Base-by-base conservation (phyloP, 2,113 vertebrate species). In the Pseudorhombus dupliciocellatus region DNA sequence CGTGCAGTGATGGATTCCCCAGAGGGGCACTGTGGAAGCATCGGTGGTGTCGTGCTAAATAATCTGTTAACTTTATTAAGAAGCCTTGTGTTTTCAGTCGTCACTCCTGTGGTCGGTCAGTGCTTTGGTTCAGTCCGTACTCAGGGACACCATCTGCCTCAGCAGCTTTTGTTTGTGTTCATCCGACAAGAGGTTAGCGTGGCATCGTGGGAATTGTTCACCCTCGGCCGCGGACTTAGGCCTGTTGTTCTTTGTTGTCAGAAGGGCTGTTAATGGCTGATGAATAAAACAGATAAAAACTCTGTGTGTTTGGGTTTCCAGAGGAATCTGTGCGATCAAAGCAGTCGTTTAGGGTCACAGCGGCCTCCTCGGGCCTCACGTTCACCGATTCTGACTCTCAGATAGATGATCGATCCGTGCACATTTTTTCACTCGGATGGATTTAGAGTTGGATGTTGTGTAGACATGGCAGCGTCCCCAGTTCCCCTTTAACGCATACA, bases 121-220 rank as follows among this genome's bases (percentile, higher is more conserved):
- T n/a, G 4, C 7, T 1, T 24, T 37, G 12, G 37, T 62, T 73
- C 22, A 34, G 59, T 30, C 30, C 24, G 25, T 46, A 54, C 46
- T 18, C 53, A 63, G 48, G 2, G 52, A 12, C 60, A 42, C 82
- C 76, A 54, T 80, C 71, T 75, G 77, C 53, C 48, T 40, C 26
- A 59, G 65, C 71, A 77, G 57, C 68, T 72, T 80, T 18, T 63
- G 57, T 62, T 73, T 55, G 26, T 72, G 50, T 48, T 51, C 60
- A 48, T 26, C 34, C 31, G 50, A 58, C 73, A 57, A 40, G 59
- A 63, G 64, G 50, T 50, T 28, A 18, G 20, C 50, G 55, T 4
- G 30, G 28, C 74, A 54, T 50, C 11, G 56, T 50, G 37, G 5
- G 7, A 44, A 66, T 65, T 77, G 28, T 78, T 75, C 30, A 11